phyloP scores from a whole-genome alignment of 1,140 invertebrate genomes.

The Druon quercuslanigerum region DNA sequence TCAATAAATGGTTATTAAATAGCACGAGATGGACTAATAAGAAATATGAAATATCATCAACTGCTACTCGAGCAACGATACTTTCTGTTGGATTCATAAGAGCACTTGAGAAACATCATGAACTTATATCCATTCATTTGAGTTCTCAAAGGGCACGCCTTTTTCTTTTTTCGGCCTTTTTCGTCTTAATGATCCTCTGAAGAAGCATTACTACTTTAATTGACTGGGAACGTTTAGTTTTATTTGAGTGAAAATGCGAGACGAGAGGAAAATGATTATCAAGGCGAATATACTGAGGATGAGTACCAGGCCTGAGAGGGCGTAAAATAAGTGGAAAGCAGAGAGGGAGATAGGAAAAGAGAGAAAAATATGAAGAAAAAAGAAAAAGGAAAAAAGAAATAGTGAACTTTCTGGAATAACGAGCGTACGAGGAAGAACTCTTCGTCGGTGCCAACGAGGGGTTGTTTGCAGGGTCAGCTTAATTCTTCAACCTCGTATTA shows the following conservation, averaged over 20 bases:
- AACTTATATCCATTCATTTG: neutral
- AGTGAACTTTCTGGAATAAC: constrained; percentile 27
- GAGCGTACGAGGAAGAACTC: constrained; percentile 30
- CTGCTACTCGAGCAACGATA: no score
- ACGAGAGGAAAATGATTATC: constrained; percentile 30
- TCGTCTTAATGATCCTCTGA: constrained; percentile 16
- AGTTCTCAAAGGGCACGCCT: neutral
- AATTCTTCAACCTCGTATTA: constrained; percentile 47
- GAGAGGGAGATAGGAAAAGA: neutral
- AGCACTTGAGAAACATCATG: neutral
- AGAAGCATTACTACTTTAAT: constrained; percentile 28
- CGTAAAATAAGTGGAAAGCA: constrained; percentile 17
- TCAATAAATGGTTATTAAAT: no score
- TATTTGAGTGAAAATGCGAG: constrained; percentile 27
- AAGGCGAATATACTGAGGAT: constrained; percentile 29
- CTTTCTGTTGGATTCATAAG: no score
- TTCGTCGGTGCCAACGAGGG: constrained; percentile 31
- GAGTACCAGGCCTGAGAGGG: constrained; percentile 2
- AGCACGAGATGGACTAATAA: no score
- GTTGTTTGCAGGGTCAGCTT: constrained; percentile 31
- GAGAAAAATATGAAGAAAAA: neutral
- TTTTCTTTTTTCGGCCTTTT: neutral
- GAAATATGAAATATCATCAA: no score
- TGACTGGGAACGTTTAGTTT: constrained; percentile 27
- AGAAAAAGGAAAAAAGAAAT: neutral